Evolutionary conservation across 2,888 invertebrate genomes (phyloP).

Genomic region (Macrosoma leucophasiata): DNA sequence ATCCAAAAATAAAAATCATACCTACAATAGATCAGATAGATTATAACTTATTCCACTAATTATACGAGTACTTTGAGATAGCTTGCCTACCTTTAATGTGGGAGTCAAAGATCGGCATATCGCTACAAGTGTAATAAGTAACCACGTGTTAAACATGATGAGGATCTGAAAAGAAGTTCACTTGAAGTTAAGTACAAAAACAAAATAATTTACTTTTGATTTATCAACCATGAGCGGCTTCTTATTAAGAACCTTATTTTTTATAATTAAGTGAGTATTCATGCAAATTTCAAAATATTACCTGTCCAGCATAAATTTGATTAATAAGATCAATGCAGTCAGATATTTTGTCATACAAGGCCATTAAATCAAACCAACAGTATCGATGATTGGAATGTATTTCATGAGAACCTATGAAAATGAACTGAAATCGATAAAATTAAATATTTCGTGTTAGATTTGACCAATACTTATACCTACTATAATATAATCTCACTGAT

Average conservation of each 20-base stretch:
- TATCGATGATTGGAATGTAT: slow-evolving; percentile 25
- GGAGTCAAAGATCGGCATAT: slow-evolving; percentile 50
- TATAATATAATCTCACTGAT: too few species aligned
- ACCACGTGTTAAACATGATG: slow-evolving; percentile 43
- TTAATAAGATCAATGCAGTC: slow-evolving; percentile 46
- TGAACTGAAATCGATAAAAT: slow-evolving; percentile 27
- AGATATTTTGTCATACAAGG: slow-evolving; percentile 50
- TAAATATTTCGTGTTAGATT: slow-evolving; percentile 3
- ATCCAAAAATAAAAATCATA: slow-evolving; percentile 1
- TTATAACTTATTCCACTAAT: not conserved
- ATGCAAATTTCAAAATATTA: too few species aligned
- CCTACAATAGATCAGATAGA: not conserved
- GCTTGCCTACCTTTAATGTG: slow-evolving; percentile 37
- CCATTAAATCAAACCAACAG: slow-evolving; percentile 55
- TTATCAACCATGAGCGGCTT: too few species aligned
- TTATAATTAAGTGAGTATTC: too few species aligned
- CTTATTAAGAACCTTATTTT: too few species aligned
- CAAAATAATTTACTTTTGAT: too few species aligned
- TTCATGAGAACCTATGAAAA: slow-evolving; percentile 27
- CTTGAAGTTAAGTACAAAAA: too few species aligned
- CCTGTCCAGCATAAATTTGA: slow-evolving; percentile 47
- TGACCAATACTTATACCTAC: too few species aligned
- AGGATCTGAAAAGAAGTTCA: slow-evolving; percentile 47
- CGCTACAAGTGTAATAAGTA: slow-evolving; percentile 39
- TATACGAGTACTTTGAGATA: not conserved